phyloP scores from a whole-genome alignment of 1,140 invertebrate genomes.

The Lasaia peninsularis region DNA sequence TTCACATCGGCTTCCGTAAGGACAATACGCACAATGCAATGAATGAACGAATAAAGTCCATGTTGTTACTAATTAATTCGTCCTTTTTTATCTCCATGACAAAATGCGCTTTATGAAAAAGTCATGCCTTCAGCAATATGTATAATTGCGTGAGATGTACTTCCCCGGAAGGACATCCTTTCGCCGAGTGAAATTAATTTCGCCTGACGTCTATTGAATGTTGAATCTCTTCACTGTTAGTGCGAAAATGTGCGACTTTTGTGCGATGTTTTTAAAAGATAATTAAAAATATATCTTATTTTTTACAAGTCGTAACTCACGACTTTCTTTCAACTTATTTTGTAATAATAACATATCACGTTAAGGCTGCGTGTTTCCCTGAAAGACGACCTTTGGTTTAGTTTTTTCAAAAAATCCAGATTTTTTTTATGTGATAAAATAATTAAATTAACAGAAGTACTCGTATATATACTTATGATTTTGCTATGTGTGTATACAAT shows the following conservation, averaged over 20 bases:
- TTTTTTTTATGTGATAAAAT: too few species aligned
- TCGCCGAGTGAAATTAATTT: slow-evolving; percentile 19
- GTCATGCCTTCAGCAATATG: slow-evolving; percentile 21
- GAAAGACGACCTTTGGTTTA: too few species aligned
- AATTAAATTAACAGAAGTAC: too few species aligned
- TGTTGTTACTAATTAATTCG: slow-evolving; percentile 46
- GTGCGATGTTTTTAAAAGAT: neutral
- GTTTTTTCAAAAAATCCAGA: too few species aligned
- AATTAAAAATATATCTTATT: neutral
- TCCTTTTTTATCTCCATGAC: slow-evolving; percentile 17
- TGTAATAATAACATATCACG: too few species aligned
- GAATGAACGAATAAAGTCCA: slow-evolving; percentile 36
- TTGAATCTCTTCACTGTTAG: neutral
- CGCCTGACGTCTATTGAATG: slow-evolving; percentile 5
- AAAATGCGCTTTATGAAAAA: slow-evolving; percentile 23
- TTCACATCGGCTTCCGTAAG: slow-evolving; percentile 22
- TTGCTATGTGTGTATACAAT: too few species aligned
- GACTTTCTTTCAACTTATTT: too few species aligned
- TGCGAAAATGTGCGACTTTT: neutral
- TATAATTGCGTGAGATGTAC: slow-evolving; percentile 37
- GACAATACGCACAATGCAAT: slow-evolving; percentile 31
- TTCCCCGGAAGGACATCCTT: slow-evolving; percentile 28
- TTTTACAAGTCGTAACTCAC: too few species aligned
- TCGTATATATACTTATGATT: too few species aligned
- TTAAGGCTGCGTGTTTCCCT: too few species aligned